phyloP scores from a whole-genome alignment of 2,888 invertebrate species.

The Amphipyra tragopoginis region DNA sequence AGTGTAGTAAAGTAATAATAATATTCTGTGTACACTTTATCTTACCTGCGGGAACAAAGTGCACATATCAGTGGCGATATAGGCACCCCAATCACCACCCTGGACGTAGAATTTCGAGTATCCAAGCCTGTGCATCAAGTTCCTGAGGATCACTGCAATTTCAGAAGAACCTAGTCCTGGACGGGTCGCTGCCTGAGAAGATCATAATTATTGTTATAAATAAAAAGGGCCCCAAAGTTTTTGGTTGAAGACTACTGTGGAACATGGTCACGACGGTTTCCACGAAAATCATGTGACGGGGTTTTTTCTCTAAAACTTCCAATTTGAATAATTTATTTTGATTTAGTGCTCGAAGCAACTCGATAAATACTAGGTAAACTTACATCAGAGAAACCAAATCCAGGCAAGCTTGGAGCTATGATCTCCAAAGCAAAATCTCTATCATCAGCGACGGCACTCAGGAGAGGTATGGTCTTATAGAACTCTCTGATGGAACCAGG shows the following conservation, averaged over 20 bases:
- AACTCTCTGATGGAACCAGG: constrained; percentile 93
- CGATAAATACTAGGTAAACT: no score
- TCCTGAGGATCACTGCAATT: constrained; percentile 48
- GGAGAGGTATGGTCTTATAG: constrained; percentile 77
- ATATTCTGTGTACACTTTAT: no score
- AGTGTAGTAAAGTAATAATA: no score
- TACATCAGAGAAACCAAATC: constrained; percentile 67
- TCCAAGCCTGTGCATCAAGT: constrained; percentile 53
- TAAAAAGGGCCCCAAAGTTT: no score
- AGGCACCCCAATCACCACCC: constrained; percentile 55
- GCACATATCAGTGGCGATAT: constrained; percentile 29
- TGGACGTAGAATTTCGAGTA: constrained; percentile 48
- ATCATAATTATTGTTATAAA: no score
- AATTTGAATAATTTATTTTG: no score
- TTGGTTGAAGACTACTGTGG: no score
- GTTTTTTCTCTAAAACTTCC: no score
- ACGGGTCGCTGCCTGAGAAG: constrained; percentile 37
- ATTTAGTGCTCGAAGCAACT: no score
- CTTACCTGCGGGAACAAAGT: constrained; percentile 50
- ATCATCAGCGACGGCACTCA: constrained; percentile 24
- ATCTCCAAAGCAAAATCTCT: constrained; percentile 59
- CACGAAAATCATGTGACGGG: no score
- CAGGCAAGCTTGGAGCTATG: constrained; percentile 63
- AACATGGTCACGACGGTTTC: no score
- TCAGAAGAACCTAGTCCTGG: constrained; percentile 45